Evolutionary conservation across 2,113 vertebrate species (phyloP).

Genomic region (Pseudorectes ferrugineus): DNA sequence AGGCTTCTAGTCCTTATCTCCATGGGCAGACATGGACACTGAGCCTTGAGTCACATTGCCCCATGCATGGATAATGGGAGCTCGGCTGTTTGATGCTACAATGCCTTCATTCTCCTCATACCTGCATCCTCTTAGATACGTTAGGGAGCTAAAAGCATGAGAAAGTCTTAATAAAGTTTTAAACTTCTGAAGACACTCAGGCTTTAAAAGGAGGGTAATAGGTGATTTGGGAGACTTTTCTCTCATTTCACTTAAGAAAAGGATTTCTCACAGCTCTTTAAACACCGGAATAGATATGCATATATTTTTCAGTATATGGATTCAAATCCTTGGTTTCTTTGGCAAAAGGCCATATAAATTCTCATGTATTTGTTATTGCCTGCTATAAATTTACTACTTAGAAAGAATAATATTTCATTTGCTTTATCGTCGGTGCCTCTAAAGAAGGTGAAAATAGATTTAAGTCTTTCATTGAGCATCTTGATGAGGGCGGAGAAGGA

Average conservation of each 20-base stretch:
- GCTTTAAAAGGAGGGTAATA: not conserved
- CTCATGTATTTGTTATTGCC: constrained; percentile 54
- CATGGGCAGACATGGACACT: not conserved
- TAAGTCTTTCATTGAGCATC: constrained; percentile 29
- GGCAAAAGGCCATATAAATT: constrained; percentile 57
- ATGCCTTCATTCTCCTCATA: not conserved
- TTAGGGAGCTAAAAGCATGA: not conserved
- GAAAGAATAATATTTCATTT: constrained; percentile 52
- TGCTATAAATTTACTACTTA: constrained; percentile 49
- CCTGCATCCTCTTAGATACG: not conserved
- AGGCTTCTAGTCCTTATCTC: not conserved
- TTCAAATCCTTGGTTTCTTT: constrained; percentile 46
- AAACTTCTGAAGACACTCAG: not conserved
- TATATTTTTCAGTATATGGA: constrained; percentile 22
- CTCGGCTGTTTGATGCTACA: not conserved
- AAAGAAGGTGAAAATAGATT: constrained; percentile 55
- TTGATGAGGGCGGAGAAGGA: not conserved
- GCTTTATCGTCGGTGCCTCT: not conserved
- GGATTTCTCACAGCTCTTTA: constrained; percentile 30
- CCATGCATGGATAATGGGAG: not conserved
- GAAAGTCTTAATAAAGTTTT: not conserved
- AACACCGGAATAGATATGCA: not conserved
- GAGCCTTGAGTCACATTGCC: not conserved
- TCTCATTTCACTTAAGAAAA: not conserved
- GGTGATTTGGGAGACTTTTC: not conserved